Percentiles rank a stretch among this genome's conserved stretches.
phyloP scores from a whole-genome alignment of 2,888 invertebrate genomes.

The Aphodius sticticus region DNA sequence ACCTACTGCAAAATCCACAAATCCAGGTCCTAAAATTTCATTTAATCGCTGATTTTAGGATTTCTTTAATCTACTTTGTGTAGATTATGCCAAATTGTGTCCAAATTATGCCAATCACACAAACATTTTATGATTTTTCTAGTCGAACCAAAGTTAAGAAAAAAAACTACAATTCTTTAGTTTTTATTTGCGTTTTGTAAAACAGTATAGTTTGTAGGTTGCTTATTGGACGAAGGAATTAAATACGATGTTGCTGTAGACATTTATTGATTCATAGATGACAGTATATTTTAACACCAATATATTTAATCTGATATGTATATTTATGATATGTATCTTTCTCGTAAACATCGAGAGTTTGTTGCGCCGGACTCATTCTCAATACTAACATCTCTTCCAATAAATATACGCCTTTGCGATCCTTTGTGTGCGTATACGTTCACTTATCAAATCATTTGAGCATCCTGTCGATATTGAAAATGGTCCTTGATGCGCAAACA shows the following conservation, averaged over 20 bases:
- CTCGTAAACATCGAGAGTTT: slow-evolving; percentile 48
- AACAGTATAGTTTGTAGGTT: too few species aligned
- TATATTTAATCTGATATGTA: slow-evolving; percentile 58
- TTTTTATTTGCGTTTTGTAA: too few species aligned
- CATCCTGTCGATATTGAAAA: slow-evolving; percentile 28
- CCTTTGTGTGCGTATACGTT: slow-evolving; percentile 12
- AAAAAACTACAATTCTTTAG: too few species aligned
- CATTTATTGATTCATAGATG: slow-evolving; percentile 58
- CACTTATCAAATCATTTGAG: slow-evolving; percentile 18
- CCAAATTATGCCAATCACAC: too few species aligned
- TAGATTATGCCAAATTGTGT: too few species aligned
- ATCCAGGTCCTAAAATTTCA: too few species aligned
- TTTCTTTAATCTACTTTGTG: too few species aligned
- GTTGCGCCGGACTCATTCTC: slow-evolving; percentile 36
- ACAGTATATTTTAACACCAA: slow-evolving; percentile 57
- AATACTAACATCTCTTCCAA: slow-evolving; percentile 42
- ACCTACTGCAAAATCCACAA: too few species aligned
- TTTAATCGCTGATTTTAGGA: too few species aligned
- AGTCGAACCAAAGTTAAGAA: too few species aligned
- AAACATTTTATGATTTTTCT: too few species aligned
- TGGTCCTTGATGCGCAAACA: slow-evolving; percentile 32
- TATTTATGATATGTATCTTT: slow-evolving; percentile 58
- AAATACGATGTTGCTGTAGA: slow-evolving; percentile 54
- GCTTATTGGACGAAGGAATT: not conserved
- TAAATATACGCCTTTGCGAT: slow-evolving; percentile 32